Evolutionary conservation across 2,888 invertebrate genomes (phyloP), one percentile per base, ranked within the genome.

Genomic region (Volucella bombylans): DNA sequence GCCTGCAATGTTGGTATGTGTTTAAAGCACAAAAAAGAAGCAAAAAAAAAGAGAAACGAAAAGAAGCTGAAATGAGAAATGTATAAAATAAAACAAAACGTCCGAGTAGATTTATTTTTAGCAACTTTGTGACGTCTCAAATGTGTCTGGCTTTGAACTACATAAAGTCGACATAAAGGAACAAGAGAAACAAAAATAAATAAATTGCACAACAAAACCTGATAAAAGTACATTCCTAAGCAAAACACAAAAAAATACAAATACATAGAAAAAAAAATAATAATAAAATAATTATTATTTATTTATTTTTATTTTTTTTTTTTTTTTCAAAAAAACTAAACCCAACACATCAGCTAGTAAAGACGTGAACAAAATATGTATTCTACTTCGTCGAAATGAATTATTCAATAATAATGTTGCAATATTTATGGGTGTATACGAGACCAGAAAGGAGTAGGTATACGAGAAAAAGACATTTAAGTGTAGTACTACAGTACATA

Each of bases 331-430:
- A 4, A 12, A n/a, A 45, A 45, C 11, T 45, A n/a, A 45, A 45
- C n/a, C 11, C 11, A 45, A 45, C 11, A 45, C n/a, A 39, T 38
- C 50, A 45, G 12, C 14, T 9, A 12, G 23, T 31, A 14, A 52
- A n/a, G 55, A 54, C n/a, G 14, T 39, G 38, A 57, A 69, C 45
- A 57, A 57, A 57, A 45, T 14, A 52, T 41, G 18, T 50, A 23
- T 23, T 23, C 1, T 23, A 57, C 55, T 38, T 55, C 11, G 31
- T 38, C 4, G n/a, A 31, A 38, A n/a, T 45, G 12, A 8, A 64
- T 50, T n/a, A 45, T 45, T 57, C 31, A 47, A 43, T 69, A 64
- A 68, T 45, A 68, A 49, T 69, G 41, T 77, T 69, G 69, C 68
- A 62, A 69, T 47, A 49, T 41, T 64, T 31, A 31, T 78, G 55